These are phyloP conservation scores for Peromyscus californicus DNA, from an alignment of 2,113 vertebrate genomes.

Conservation along the genomic window DNA sequence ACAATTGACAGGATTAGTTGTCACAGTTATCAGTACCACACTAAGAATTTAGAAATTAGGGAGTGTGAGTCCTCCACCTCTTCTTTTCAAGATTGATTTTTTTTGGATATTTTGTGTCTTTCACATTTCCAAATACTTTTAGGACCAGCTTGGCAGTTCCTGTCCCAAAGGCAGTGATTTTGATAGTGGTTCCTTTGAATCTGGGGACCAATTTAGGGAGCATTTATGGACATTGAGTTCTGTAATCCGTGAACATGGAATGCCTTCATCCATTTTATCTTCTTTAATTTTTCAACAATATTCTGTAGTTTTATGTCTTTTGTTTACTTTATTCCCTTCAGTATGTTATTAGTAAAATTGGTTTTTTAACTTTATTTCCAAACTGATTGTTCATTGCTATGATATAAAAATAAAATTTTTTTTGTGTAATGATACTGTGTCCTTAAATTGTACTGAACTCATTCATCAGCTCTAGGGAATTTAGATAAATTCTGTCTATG, in stretches of 20 bases:
- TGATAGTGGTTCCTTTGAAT: background rate
- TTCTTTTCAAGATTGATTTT: background rate
- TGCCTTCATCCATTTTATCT: background rate
- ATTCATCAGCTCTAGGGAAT: slow-evolving; percentile 24
- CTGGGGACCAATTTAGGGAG: background rate
- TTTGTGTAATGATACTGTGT: background rate
- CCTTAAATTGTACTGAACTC: background rate
- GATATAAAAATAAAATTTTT: background rate
- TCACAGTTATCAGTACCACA: background rate
- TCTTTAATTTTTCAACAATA: background rate
- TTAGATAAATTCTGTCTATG: background rate
- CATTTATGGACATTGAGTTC: background rate
- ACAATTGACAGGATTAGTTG: background rate
- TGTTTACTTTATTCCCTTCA: background rate
- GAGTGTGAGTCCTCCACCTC: background rate
- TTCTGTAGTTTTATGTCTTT: background rate
- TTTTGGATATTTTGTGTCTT: background rate
- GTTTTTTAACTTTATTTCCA: slow-evolving; percentile 31
- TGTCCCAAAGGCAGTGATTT: background rate
- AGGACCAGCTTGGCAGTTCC: background rate
- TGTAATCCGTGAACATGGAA: background rate
- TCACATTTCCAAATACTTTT: background rate
- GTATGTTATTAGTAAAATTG: background rate
- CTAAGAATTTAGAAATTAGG: background rate
- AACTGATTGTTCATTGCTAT: background rate